Base-by-base conservation (phyloP, 2,888 invertebrate species). In the Plutella xylostella region DNA sequence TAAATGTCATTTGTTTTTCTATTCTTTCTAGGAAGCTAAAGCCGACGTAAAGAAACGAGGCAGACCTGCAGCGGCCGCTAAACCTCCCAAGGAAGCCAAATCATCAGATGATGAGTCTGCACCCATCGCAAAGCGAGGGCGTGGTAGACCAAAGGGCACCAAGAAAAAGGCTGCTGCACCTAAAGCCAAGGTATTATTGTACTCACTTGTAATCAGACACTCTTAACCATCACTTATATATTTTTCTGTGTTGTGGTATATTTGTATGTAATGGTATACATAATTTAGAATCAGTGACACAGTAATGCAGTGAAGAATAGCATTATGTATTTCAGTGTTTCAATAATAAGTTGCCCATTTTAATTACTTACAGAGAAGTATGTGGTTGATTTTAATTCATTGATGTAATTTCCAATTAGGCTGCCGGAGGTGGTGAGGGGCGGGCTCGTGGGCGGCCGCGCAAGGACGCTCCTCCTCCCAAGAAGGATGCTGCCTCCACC, bases 111-210 rank as follows among this genome's bases (percentile, higher is more conserved):
- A 83, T 62, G 86, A 86, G 55, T 84, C 82, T 49, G 82, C 83
- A 49, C 83, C 85, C 45, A 75, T 75, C 61, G 84, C 76, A 40
- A 86, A 86, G 70, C 68, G 86, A 62, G 86, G 86, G 18, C 67
- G 86, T 60, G 86, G 86, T 53, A 73, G 86, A 53, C 86, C 86
- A 19, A 86, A 86, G 56, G 86, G 86, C 30, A 73, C 86, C 19
- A 85, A 85, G 66, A 86, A 86, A 65, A 86, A 80, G 66, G 68
- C 69, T 46, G 70, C 72, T 52, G 76, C 72, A 48, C 62, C 62
- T 39, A 84, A 80, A 55, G 70, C 69, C 53, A 85, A 85, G 75
- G 84, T 84, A 61, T 48, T 5, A 33, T 39, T 35, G n/a, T n/a
- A n/a, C n/a, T n/a, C n/a, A n/a, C n/a, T n/a, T n/a, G n/a, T n/a